A percentile compares a stretch with the other conserved stretches of the same genome.
Evolutionary conservation across 2,797 vertebrate genomes (phyloP).

Genomic region (Phoxinus dragarum): DNA sequence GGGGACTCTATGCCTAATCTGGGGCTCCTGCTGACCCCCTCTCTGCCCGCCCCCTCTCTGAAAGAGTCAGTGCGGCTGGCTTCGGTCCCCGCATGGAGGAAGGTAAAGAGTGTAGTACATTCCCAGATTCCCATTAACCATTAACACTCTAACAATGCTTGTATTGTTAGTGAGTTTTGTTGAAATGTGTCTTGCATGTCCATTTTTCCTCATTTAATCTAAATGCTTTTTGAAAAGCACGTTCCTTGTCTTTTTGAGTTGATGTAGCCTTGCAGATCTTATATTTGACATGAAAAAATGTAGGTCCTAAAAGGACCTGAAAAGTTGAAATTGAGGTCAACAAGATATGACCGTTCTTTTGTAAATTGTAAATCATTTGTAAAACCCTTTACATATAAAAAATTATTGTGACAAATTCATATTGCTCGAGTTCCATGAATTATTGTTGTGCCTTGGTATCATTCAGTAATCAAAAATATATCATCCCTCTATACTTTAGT

Average conservation of each 20-base stretch:
- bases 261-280: background rate
- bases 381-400: background rate
- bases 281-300: background rate
- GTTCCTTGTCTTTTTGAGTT: background rate
- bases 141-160: background rate
- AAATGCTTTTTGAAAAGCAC: background rate
- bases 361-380: background rate
- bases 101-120: constrained; percentile 84
- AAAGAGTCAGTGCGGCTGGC: constrained; percentile 83
- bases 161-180: background rate
- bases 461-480: background rate
- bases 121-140: background rate
- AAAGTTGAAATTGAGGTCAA: background rate
- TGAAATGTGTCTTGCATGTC: background rate
- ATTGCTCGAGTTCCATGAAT: background rate
- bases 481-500: background rate
- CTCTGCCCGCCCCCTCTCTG: constrained; percentile 73
- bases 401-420: background rate
- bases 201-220: background rate
- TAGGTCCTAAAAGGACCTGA: background rate
- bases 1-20: constrained; percentile 85
- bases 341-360: too few species aligned
- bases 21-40: constrained; percentile 81
- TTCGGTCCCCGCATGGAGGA: constrained; percentile 91
- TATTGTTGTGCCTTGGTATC: background rate